A percentile compares a stretch with the other conserved stretches of the same genome.
phyloP scores from a whole-genome alignment of 2,888 invertebrate species.

The Xestobium rufovillosum region DNA sequence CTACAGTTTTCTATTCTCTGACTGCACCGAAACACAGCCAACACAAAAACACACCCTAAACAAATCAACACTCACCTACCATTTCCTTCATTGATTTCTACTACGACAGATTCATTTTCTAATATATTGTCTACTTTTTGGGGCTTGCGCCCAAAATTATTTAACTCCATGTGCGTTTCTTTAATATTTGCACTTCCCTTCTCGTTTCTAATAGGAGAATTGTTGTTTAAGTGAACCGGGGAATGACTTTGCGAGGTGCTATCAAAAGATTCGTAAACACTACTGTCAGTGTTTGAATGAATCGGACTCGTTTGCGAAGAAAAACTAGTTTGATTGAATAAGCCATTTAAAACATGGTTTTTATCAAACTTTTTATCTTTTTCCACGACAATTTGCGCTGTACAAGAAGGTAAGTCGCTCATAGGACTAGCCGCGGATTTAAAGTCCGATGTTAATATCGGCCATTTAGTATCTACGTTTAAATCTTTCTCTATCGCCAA shows the following conservation, averaged over 20 bases:
- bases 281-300: not conserved
- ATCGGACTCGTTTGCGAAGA: not conserved
- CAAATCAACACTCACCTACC: no score
- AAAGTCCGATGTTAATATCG: slow-evolving; percentile 48
- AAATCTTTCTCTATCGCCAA: slow-evolving; percentile 55
- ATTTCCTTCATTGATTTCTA: no score
- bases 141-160: no score
- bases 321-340: slow-evolving; percentile 39
- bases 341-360: slow-evolving; percentile 45
- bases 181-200: no score
- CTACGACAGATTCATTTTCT: no score
- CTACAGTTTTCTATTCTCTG: no score
- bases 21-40: no score
- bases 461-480: slow-evolving; percentile 55
- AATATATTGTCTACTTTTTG: no score
- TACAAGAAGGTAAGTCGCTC: slow-evolving; percentile 40
- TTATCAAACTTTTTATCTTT: slow-evolving; percentile 44
- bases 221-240: no score
- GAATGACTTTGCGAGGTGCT: not conserved
- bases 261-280: slow-evolving; percentile 1
- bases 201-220: no score
- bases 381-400: slow-evolving; percentile 48
- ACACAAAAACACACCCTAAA: no score
- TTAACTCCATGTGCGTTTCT: no score
- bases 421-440: slow-evolving; percentile 39